Evolutionary conservation across 2,113 vertebrate genomes (phyloP).

Genomic region (Vulpes ferrilata): DNA sequence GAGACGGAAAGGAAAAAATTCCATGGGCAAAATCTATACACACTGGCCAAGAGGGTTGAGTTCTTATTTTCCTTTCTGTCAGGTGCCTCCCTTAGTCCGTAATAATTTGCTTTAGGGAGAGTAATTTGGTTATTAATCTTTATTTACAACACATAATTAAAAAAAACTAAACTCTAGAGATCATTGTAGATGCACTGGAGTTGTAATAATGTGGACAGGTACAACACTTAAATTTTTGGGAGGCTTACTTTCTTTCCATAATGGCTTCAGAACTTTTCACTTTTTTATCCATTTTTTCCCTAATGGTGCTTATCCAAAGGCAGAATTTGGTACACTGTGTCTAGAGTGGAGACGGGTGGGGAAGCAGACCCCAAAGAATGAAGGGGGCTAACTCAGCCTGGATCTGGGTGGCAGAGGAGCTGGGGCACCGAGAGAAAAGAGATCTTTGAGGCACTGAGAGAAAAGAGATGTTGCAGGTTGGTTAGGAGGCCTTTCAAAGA

Average conservation of each 20-base stretch:
- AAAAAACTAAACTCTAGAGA: constrained; percentile 31
- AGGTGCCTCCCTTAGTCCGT: neutral
- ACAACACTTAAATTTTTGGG: neutral
- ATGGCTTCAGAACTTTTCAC: neutral
- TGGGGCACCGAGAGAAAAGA: neutral
- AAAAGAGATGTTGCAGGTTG: neutral
- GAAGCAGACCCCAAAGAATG: neutral
- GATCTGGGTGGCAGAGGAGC: neutral
- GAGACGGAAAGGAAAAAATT: neutral
- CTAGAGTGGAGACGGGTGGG: neutral
- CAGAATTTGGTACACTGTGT: neutral
- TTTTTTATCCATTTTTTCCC: neutral
- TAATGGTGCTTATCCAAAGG: neutral
- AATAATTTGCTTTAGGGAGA: neutral
- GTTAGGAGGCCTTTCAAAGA: neutral
- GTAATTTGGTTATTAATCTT: constrained; percentile 44
- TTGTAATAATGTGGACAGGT: neutral
- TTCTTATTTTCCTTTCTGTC: constrained; percentile 37
- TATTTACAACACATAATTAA: neutral
- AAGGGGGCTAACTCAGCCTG: neutral
- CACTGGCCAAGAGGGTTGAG: neutral
- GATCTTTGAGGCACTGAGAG: neutral
- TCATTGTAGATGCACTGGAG: neutral
- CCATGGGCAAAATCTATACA: neutral
- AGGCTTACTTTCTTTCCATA: neutral